phyloP scores from a whole-genome alignment of 2,113 vertebrate genomes.

The Paedocypris sp. region DNA sequence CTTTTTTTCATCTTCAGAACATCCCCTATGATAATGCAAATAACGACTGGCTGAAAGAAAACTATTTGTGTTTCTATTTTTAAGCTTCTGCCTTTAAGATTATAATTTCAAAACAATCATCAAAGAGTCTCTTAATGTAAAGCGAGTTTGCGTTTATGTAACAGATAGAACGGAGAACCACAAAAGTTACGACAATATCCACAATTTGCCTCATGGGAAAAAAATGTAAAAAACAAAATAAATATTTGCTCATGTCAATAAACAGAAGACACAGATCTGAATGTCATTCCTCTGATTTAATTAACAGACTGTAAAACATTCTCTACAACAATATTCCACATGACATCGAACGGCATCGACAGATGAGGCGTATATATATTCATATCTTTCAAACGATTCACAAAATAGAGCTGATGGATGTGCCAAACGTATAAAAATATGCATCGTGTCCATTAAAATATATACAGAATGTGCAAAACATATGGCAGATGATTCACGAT shows the following conservation, averaged over 20 bases:
- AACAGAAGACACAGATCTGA: neutral
- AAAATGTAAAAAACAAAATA: neutral
- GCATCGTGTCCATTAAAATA: constrained; percentile 89
- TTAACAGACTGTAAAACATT: constrained; percentile 33
- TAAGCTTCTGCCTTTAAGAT: no score
- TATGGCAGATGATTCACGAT: constrained; percentile 78
- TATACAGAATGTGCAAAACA: constrained; percentile 99
- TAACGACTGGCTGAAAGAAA: no score
- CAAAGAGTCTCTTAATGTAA: neutral
- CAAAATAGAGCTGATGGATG: constrained; percentile 82
- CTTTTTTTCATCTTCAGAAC: no score
- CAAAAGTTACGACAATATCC: no score
- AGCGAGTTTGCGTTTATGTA: neutral
- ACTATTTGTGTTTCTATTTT: no score
- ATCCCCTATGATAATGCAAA: no score
- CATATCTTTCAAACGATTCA: constrained; percentile 83
- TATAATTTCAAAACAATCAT: no score
- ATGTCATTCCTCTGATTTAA: constrained; percentile 27
- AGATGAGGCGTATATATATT: constrained; percentile 72
- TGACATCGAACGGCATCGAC: constrained; percentile 61
- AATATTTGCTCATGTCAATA: neutral
- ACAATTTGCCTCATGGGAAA: no score
- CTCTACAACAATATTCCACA: constrained; percentile 43
- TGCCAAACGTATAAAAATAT: constrained; percentile 96
- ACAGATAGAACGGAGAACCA: no score